Conservation (phyloP, 53 echinoderm and acorn worm genomes). For the Apostichopus leukothele region DNA sequence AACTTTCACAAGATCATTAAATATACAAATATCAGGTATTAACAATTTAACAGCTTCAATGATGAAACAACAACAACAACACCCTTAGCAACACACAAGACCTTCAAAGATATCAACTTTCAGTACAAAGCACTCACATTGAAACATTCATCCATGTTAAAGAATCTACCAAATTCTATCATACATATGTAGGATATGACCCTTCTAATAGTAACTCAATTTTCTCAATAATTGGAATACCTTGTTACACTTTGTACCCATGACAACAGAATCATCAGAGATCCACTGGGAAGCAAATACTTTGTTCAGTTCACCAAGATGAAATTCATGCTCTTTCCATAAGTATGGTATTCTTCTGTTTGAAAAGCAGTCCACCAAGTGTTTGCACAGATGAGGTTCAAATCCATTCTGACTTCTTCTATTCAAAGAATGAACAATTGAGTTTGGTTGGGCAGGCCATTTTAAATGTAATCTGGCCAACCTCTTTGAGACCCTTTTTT, state of each 20-base stretch:
- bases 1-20: too few relatives aligned
- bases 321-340: constrained; percentile 64
- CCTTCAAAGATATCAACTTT: too few relatives aligned
- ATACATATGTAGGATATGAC: too few relatives aligned
- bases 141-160: neutral
- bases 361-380: constrained; percentile 23
- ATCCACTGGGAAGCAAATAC: constrained; percentile 98
- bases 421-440: neutral
- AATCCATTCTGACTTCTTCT: neutral
- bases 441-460: constrained; percentile 28
- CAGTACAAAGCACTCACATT: neutral
- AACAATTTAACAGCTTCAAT: too few relatives aligned
- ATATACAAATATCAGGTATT: too few relatives aligned
- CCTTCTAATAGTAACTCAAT: too few relatives aligned
- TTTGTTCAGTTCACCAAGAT: constrained; percentile 77
- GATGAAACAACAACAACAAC: too few relatives aligned
- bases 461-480: constrained; percentile 17
- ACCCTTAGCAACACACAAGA: too few relatives aligned
- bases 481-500: neutral
- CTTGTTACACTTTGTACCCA: constrained; percentile 99
- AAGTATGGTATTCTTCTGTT: constrained; percentile 70
- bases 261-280: constrained; percentile 83
- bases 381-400: neutral
- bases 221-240: constrained; percentile 42
- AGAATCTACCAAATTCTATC: too few relatives aligned